These are phyloP conservation scores for Chironomus riparius DNA, from an alignment of 2,888 invertebrate species.

Conservation along the genomic window DNA sequence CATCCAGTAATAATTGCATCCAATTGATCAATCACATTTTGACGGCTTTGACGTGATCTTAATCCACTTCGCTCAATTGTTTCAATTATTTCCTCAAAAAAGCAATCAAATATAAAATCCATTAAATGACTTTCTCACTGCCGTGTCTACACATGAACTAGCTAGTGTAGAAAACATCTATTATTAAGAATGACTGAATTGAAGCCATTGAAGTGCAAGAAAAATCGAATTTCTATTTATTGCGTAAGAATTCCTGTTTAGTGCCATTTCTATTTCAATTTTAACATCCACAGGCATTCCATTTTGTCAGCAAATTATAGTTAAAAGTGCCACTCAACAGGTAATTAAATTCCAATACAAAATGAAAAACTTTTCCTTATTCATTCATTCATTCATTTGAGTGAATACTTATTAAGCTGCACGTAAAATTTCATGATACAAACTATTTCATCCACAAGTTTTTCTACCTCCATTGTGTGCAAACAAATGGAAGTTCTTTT, in stretches of 20 bases:
- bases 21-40: conserved; percentile 66
- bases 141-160: not conserved
- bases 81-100: conserved; percentile 66
- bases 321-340: not conserved
- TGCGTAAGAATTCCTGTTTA: not conserved
- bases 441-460: not conserved
- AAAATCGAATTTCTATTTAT: not conserved
- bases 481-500: not conserved
- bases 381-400: not conserved
- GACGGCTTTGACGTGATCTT: conserved; percentile 60
- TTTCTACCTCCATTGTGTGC: not conserved
- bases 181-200: not conserved
- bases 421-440: not conserved
- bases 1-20: conserved; percentile 70
- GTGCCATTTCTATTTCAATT: not conserved
- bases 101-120: conserved; percentile 71
- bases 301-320: not conserved
- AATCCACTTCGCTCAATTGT: conserved; percentile 62
- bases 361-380: not conserved
- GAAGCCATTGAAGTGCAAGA: not conserved
- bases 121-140: conserved; percentile 41
- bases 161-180: not conserved
- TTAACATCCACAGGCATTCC: not conserved
- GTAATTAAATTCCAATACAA: not conserved
- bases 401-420: not conserved